Percentiles rank a stretch among this genome's conserved stretches.
These are phyloP conservation scores for Enteromius fasciolatus DNA, from an alignment of 2,797 vertebrate species.

Conservation along the genomic window DNA sequence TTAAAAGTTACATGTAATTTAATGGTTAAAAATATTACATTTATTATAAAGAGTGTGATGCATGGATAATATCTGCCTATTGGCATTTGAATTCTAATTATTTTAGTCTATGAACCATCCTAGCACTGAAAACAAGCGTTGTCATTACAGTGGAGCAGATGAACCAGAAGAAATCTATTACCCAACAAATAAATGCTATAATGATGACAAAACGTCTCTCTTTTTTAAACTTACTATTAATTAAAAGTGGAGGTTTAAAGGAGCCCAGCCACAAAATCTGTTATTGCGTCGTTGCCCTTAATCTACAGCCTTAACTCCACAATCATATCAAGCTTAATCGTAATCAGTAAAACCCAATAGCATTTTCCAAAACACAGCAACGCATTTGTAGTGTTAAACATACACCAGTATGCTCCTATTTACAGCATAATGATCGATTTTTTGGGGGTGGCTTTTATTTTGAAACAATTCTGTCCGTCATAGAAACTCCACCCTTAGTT, in stretches of 20 bases:
- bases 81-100: neutral
- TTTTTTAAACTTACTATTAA: no score
- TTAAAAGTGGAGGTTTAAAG: neutral
- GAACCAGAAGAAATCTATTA: neutral
- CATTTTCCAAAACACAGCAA: neutral
- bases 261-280: neutral
- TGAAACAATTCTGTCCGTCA: slow-evolving; percentile 20
- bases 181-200: neutral
- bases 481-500: slow-evolving; percentile 41
- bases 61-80: neutral
- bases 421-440: neutral
- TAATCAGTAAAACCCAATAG: neutral
- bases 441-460: slow-evolving; percentile 24
- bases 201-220: neutral
- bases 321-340: neutral
- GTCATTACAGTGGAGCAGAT: neutral
- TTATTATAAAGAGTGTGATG: neutral
- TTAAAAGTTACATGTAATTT: no score
- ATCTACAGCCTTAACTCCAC: no score
- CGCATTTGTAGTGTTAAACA: neutral
- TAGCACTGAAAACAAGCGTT: neutral
- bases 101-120: neutral
- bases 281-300: neutral
- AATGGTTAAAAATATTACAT: neutral
- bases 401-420: neutral